Evolutionary conservation across 2,113 vertebrate genomes (phyloP).

Genomic region (Rousettus leschenaultii): DNA sequence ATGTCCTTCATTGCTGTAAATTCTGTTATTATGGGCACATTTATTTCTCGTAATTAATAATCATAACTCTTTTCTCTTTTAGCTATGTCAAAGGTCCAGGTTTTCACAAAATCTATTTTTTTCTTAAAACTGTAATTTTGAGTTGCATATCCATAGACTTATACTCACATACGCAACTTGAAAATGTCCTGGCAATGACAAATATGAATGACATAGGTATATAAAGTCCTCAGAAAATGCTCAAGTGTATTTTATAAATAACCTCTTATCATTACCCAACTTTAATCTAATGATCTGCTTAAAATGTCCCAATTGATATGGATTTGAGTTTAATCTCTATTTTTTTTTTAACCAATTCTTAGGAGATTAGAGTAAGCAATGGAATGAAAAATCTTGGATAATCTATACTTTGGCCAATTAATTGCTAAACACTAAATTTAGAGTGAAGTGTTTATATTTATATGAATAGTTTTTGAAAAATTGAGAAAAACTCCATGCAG

Average conservation of each 20-base stretch:
- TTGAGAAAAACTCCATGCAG: background rate
- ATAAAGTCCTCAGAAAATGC: background rate
- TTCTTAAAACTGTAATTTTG: background rate
- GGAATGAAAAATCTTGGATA: background rate
- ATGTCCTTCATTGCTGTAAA: background rate
- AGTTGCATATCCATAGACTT: background rate
- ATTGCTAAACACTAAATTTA: background rate
- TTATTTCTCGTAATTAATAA: conserved; percentile 7
- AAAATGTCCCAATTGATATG: background rate
- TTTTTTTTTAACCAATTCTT: background rate
- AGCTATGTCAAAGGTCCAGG: background rate
- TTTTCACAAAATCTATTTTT: background rate
- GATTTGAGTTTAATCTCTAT: background rate
- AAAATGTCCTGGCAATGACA: background rate
- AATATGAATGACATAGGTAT: background rate
- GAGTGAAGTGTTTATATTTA: background rate
- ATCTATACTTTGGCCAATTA: background rate
- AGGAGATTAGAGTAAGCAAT: background rate
- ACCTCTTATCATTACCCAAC: background rate
- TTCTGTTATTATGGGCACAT: background rate
- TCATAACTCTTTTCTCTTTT: background rate
- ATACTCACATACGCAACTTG: background rate
- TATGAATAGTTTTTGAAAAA: background rate
- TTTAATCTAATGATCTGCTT: background rate
- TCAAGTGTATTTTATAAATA: background rate